phyloP scores from a whole-genome alignment of 2,888 invertebrate species.

The Sphaerolaimus hirsutus region DNA sequence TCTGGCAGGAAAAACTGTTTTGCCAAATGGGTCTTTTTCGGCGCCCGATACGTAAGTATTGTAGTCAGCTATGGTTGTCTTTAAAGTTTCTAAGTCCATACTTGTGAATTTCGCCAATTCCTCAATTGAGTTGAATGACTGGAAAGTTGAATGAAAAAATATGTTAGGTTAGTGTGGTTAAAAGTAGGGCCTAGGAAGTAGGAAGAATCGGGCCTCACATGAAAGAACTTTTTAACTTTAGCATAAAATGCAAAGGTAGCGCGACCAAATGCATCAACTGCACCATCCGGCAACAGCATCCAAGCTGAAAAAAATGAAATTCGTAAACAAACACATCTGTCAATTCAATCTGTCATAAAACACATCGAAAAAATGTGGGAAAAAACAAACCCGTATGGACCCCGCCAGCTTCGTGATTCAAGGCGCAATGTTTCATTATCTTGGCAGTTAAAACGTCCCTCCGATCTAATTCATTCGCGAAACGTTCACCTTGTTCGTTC shows the following conservation, averaged over 20 bases:
- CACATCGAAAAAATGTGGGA: too few species aligned
- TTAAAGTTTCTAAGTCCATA: background rate
- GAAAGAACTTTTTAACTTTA: constrained; percentile 22
- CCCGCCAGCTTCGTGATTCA: constrained; percentile 6
- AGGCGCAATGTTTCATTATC: constrained; percentile 15
- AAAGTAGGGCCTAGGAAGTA: too few species aligned
- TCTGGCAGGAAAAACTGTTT: constrained; percentile 9
- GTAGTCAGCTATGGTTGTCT: background rate
- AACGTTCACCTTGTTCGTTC: constrained; percentile 17
- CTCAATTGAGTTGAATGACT: background rate
- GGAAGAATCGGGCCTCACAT: too few species aligned
- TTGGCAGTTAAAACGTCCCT: constrained; percentile 17
- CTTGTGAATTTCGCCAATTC: background rate
- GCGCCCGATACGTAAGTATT: background rate
- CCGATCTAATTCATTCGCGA: constrained; percentile 22
- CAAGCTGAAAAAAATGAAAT: too few species aligned
- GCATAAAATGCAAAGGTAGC: constrained; percentile 24
- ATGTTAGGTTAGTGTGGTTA: too few species aligned
- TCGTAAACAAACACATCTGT: too few species aligned
- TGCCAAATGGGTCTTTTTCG: constrained; percentile 3
- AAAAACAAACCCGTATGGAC: too few species aligned
- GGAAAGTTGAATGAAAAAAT: background rate
- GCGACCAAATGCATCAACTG: constrained; percentile 19
- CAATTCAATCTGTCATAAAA: too few species aligned
- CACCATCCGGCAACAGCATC: constrained; percentile 18